Evolutionary conservation across 2,113 vertebrate species (phyloP).

Genomic region (Dolichallabes microphthalmus): DNA sequence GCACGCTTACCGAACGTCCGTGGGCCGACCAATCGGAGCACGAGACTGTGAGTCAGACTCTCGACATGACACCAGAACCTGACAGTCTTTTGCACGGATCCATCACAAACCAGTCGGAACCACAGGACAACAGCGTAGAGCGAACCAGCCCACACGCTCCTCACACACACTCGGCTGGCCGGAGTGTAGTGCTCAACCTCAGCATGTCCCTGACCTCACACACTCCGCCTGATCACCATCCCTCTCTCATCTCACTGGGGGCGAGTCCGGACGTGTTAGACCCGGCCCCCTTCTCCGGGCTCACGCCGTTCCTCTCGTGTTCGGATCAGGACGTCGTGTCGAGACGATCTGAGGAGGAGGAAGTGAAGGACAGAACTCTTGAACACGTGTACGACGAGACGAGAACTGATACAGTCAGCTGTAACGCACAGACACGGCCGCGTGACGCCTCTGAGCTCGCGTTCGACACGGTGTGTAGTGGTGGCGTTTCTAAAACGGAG

Average conservation of each 20-base stretch:
- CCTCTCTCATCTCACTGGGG: conserved; percentile 31
- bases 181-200: conserved; percentile 25
- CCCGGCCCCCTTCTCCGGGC: background rate
- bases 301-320: background rate
- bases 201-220: conserved; percentile 49
- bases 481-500: no score
- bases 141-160: background rate
- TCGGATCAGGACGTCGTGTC: background rate
- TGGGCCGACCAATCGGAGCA: conserved; percentile 13
- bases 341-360: background rate
- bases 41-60: background rate
- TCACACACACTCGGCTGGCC: background rate
- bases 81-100: background rate
- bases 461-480: no score
- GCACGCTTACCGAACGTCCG: background rate
- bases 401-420: background rate
- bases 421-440: background rate
- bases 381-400: background rate
- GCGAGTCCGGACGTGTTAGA: conserved; percentile 13
- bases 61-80: background rate
- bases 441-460: background rate
- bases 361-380: background rate
- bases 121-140: background rate
- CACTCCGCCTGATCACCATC: conserved; percentile 12
- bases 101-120: background rate